Conservation (phyloP, 92 coral and sea anemone genomes). For the Bergia puertoricense region DNA sequence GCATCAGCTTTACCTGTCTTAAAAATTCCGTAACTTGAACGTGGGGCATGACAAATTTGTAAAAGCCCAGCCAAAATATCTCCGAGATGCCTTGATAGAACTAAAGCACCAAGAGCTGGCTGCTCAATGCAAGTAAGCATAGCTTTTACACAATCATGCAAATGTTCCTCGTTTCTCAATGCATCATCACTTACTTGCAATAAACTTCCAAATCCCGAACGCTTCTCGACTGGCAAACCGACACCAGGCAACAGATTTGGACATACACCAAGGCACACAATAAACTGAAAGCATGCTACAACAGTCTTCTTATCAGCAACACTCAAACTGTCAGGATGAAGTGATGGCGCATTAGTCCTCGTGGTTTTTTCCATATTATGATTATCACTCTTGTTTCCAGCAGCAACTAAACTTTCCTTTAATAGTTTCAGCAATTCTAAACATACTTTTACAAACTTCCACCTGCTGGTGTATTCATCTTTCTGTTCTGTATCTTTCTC, state of each 20-base stretch:
- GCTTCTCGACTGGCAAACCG: slow-evolving; percentile 81
- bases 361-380: not conserved
- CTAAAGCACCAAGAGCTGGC: slow-evolving; percentile 72
- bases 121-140: slow-evolving; percentile 68
- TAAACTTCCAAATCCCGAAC: slow-evolving; percentile 76
- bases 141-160: slow-evolving; percentile 64
- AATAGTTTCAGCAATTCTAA: slow-evolving; percentile 53
- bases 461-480: slow-evolving; percentile 33
- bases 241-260: slow-evolving; percentile 87
- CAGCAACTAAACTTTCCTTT: slow-evolving; percentile 35
- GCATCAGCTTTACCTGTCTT: not conserved
- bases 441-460: slow-evolving; percentile 67
- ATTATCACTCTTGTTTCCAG: not conserved
- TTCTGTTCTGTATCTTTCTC: not conserved
- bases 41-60: slow-evolving; percentile 74
- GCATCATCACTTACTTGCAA: slow-evolving; percentile 38
- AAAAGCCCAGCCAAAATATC: slow-evolving; percentile 80
- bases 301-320: slow-evolving; percentile 81
- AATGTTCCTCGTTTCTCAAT: slow-evolving; percentile 61
- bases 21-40: slow-evolving; percentile 34
- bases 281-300: slow-evolving; percentile 75
- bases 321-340: slow-evolving; percentile 65
- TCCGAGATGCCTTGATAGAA: slow-evolving; percentile 86
- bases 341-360: slow-evolving; percentile 50
- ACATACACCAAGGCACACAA: slow-evolving; percentile 79